Conservation (phyloP, 2,797 vertebrate genomes). For the Menidia menidia region DNA sequence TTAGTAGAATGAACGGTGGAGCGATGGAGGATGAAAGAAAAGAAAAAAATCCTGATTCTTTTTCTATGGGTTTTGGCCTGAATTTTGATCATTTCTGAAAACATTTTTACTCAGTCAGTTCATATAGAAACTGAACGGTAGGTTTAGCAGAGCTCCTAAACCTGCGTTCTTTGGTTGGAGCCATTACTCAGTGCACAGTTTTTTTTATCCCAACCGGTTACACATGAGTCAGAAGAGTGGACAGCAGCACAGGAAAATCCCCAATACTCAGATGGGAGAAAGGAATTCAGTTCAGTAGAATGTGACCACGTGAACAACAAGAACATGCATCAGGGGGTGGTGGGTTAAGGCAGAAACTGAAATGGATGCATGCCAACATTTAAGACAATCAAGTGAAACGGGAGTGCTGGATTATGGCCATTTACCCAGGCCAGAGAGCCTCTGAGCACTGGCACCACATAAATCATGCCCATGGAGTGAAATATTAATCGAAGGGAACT, state of each 20-base stretch:
- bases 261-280: slow-evolving; percentile 46
- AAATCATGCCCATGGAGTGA: slow-evolving; percentile 61
- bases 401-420: slow-evolving; percentile 39
- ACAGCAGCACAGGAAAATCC: slow-evolving; percentile 40
- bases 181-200: slow-evolving; percentile 30
- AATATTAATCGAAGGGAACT: slow-evolving; percentile 52
- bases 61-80: slow-evolving; percentile 8
- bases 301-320: slow-evolving; percentile 10
- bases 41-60: neutral
- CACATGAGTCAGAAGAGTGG: slow-evolving; percentile 49
- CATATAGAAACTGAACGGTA: slow-evolving; percentile 6
- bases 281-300: slow-evolving; percentile 45
- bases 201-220: slow-evolving; percentile 34
- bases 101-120: neutral
- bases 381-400: slow-evolving; percentile 54
- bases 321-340: neutral
- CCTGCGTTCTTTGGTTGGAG: slow-evolving; percentile 15
- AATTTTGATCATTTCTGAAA: slow-evolving; percentile 3
- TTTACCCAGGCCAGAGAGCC: slow-evolving; percentile 53
- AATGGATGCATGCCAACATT: slow-evolving; percentile 41
- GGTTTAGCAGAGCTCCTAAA: slow-evolving; percentile 28
- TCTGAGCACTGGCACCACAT: slow-evolving; percentile 31
- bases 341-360: neutral
- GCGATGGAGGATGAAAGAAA: slow-evolving; percentile 24
- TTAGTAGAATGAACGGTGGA: slow-evolving; percentile 51